These are phyloP conservation scores for Poicephalus gulielmi DNA, from an alignment of 2,113 vertebrate genomes.

Conservation along the genomic window DNA sequence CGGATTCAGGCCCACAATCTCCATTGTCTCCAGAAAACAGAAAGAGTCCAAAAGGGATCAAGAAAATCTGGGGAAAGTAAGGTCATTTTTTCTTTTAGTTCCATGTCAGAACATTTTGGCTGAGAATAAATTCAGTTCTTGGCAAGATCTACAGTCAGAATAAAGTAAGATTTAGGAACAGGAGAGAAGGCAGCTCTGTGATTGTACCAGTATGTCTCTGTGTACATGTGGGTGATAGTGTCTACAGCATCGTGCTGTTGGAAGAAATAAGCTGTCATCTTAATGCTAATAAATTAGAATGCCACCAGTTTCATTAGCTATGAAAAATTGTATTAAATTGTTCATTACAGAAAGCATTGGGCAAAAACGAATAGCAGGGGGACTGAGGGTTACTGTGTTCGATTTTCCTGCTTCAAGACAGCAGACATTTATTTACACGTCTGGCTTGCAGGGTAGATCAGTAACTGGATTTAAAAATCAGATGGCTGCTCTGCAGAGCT, in stretches of 20 bases:
- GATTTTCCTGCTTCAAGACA: background rate
- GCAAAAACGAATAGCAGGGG: background rate
- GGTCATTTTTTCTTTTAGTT: slow-evolving; percentile 19
- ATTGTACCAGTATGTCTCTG: fast-evolving
- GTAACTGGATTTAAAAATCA: background rate
- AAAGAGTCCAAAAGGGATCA: slow-evolving; percentile 93
- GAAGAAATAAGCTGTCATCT: background rate
- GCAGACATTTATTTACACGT: background rate
- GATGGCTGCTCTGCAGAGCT: background rate
- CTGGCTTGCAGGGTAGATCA: background rate
- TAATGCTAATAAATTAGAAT: background rate
- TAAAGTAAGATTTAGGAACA: background rate
- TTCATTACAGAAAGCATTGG: background rate
- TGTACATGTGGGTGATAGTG: background rate
- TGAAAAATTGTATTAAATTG: background rate
- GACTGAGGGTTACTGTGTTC: background rate
- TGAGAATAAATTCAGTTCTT: background rate
- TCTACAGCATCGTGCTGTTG: background rate
- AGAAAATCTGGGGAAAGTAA: slow-evolving; percentile 98
- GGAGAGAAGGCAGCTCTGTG: background rate
- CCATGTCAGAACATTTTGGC: background rate
- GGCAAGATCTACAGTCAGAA: background rate
- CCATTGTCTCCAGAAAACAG: slow-evolving; percentile 86
- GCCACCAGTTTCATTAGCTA: background rate
- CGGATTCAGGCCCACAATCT: slow-evolving; percentile 80